Evolutionary conservation across 1,140 invertebrate species (phyloP).

Genomic region (Geopemphigus sp.): DNA sequence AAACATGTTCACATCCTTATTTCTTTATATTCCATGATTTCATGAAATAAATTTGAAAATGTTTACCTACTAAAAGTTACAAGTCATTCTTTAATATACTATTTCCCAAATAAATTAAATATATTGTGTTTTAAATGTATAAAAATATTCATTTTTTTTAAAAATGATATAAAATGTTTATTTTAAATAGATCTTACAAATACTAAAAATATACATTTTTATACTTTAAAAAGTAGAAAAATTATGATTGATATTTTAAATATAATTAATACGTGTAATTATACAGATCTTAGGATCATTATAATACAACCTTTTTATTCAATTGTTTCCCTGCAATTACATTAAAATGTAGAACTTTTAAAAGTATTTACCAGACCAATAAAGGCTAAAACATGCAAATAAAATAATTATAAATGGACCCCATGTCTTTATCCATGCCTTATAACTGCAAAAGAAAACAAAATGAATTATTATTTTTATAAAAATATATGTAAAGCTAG

Average conservation of each 20-base stretch:
- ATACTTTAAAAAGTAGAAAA: conserved; percentile 25
- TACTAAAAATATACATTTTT: conserved; percentile 7
- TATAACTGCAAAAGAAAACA: conserved; percentile 63
- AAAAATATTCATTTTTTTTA: no score
- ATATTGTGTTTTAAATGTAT: no score
- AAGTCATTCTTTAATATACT: background rate
- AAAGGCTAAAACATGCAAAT: conserved; percentile 51
- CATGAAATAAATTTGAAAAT: no score
- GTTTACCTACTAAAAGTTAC: background rate
- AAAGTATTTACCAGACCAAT: background rate
- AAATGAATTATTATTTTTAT: conserved; percentile 28
- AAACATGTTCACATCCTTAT: no score
- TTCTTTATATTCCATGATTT: no score
- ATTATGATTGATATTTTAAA: background rate
- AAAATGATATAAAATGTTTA: no score
- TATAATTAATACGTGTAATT: background rate
- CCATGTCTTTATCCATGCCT: conserved; percentile 83
- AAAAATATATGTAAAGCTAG: conserved; percentile 26
- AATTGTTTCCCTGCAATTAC: background rate
- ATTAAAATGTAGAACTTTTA: background rate
- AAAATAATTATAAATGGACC: conserved; percentile 73
- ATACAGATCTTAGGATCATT: background rate
- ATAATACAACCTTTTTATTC: background rate
- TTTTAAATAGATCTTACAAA: background rate
- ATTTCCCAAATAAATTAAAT: no score